Evolutionary conservation across 2,888 invertebrate genomes (phyloP).

Genomic region (Xestia rhomboidea): DNA sequence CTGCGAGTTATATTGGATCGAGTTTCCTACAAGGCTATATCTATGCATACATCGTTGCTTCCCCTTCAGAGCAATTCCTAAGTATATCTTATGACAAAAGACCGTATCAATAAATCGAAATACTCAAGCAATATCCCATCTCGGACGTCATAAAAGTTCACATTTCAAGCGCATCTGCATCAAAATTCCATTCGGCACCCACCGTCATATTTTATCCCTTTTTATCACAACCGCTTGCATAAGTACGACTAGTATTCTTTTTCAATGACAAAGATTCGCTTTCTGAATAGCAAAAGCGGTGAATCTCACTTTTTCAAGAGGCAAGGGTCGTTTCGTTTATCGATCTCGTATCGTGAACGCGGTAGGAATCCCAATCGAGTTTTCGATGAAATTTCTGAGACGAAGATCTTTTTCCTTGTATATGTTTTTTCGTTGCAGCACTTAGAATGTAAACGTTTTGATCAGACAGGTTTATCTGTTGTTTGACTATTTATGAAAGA

Average conservation of each 20-base stretch:
- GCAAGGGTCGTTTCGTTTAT: conserved; percentile 82
- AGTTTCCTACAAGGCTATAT: background rate
- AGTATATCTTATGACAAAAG: background rate
- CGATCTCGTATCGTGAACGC: conserved; percentile 83
- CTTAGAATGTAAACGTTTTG: conserved; percentile 72
- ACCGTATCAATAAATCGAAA: conserved; percentile 36
- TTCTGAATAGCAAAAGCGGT: conserved; percentile 82
- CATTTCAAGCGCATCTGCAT: conserved; percentile 55
- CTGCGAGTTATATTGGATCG: background rate
- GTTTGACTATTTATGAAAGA: conserved; percentile 33
- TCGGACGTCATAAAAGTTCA: conserved; percentile 52
- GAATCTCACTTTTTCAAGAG: conserved; percentile 82
- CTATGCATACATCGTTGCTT: background rate
- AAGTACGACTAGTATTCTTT: conserved; percentile 80
- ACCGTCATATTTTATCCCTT: conserved; percentile 77
- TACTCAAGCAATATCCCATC: conserved; percentile 19
- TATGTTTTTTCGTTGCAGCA: conserved; percentile 67
- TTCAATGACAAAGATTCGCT: conserved; percentile 84
- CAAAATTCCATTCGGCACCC: conserved; percentile 55
- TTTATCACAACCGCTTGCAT: conserved; percentile 81
- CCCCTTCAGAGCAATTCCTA: background rate
- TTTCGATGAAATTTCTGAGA: conserved; percentile 76
- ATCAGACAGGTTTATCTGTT: conserved; percentile 59
- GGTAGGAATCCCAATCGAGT: conserved; percentile 81
- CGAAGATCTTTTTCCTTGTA: conserved; percentile 71